phyloP scores from a whole-genome alignment of 2,113 vertebrate genomes.

The Passer montanus region DNA sequence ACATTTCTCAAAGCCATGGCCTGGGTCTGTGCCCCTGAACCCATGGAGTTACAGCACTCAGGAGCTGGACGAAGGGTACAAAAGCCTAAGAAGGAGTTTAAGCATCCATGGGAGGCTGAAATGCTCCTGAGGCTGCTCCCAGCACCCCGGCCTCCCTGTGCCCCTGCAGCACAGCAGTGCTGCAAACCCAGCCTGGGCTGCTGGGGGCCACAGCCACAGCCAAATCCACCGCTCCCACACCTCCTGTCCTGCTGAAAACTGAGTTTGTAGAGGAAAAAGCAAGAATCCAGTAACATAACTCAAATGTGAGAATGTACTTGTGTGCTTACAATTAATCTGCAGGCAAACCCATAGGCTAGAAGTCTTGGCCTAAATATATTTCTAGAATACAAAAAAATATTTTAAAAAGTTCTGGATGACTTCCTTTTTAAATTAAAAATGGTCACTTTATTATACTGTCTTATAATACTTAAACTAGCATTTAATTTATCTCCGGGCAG shows the following conservation, averaged over 20 bases:
- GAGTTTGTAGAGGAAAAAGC: not conserved
- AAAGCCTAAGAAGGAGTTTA: not conserved
- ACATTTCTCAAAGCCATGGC: not conserved
- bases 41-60: rapidly evolving
- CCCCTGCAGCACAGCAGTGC: not conserved
- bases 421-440: not conserved
- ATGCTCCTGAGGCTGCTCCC: rapidly evolving
- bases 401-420: not conserved
- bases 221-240: rapidly evolving
- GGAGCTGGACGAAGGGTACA: not conserved
- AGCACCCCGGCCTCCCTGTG: not conserved
- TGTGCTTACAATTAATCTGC: not conserved
- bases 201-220: not conserved
- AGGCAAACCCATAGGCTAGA: not conserved
- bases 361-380: not conserved
- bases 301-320: not conserved
- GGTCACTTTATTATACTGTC: not conserved
- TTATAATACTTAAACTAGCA: not conserved
- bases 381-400: not conserved
- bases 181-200: not conserved
- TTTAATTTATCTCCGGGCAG: not conserved
- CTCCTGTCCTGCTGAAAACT: not conserved
- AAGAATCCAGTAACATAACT: not conserved
- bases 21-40: not conserved
- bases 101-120: rapidly evolving